Conservation (phyloP, 2,888 invertebrate species). For the Lochmaea crataegi region DNA sequence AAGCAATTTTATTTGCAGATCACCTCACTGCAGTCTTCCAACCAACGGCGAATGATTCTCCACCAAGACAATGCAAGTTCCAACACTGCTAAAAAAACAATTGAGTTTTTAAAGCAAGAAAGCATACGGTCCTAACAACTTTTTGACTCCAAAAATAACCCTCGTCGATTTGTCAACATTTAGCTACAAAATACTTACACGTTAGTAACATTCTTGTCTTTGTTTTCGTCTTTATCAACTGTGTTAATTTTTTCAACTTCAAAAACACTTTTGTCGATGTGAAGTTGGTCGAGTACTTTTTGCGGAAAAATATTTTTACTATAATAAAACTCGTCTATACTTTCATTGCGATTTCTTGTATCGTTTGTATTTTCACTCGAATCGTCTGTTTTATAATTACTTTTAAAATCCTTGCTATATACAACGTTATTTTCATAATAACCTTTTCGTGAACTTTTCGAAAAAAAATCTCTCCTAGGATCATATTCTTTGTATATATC, state of each 20-base stretch:
- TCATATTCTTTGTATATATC: slow-evolving; percentile 30
- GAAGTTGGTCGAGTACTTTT: neutral
- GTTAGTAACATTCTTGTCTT: neutral
- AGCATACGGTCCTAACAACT: too few relatives aligned
- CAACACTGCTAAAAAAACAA: too few relatives aligned
- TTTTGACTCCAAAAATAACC: too few relatives aligned
- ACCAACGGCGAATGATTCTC: too few relatives aligned
- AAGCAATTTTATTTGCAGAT: too few relatives aligned
- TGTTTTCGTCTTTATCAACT: neutral
- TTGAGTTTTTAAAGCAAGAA: too few relatives aligned
- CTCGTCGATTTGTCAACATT: too few relatives aligned
- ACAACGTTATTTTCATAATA: slow-evolving; percentile 20
- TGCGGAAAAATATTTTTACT: neutral
- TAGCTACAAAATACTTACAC: neutral
- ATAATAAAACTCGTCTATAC: neutral
- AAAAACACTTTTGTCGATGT: neutral
- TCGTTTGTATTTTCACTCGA: neutral
- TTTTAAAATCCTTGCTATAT: neutral
- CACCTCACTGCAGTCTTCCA: too few relatives aligned
- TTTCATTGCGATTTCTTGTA: neutral
- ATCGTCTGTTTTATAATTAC: neutral
- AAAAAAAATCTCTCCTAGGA: slow-evolving; percentile 28
- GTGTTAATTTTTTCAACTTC: neutral
- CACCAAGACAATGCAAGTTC: too few relatives aligned
- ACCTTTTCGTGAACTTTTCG: slow-evolving; percentile 22